Conservation (phyloP, 2,797 vertebrate genomes). For the Miichthys miiuy region DNA sequence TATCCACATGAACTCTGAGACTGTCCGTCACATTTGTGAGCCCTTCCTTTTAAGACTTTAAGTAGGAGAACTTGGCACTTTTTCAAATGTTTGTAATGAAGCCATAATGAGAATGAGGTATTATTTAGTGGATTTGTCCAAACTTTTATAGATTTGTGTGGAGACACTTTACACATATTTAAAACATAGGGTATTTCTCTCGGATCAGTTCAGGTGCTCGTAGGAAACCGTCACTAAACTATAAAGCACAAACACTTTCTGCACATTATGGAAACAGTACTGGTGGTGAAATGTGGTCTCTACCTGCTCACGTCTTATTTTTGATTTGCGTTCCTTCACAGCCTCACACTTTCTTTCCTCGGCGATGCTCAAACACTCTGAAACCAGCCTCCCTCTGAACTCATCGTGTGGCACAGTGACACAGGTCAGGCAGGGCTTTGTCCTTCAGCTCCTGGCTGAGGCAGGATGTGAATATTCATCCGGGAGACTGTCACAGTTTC, state of each 20-base stretch:
- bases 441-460: constrained; percentile 15
- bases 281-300: constrained; percentile 7
- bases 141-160: constrained; percentile 20
- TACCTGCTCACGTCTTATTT: background rate
- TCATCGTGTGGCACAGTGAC: background rate
- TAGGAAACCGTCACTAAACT: background rate
- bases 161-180: constrained; percentile 25
- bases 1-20: constrained; percentile 1
- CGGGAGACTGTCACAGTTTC: constrained; percentile 13
- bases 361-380: background rate
- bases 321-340: background rate
- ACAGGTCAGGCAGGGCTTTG: background rate
- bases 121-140: constrained; percentile 32
- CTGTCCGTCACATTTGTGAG: background rate
- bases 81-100: constrained; percentile 65
- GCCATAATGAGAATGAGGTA: constrained; percentile 66
- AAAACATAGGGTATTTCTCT: background rate
- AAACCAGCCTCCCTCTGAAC: background rate
- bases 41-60: constrained; percentile 40
- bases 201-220: constrained; percentile 20
- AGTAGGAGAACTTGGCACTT: constrained; percentile 68
- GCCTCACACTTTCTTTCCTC: background rate
- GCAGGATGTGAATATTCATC: constrained; percentile 37
- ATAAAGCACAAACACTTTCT: constrained; percentile 39
- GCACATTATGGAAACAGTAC: constrained; percentile 27